Conservation (phyloP, 2,113 vertebrate species). For the Manacus vitellinus region DNA sequence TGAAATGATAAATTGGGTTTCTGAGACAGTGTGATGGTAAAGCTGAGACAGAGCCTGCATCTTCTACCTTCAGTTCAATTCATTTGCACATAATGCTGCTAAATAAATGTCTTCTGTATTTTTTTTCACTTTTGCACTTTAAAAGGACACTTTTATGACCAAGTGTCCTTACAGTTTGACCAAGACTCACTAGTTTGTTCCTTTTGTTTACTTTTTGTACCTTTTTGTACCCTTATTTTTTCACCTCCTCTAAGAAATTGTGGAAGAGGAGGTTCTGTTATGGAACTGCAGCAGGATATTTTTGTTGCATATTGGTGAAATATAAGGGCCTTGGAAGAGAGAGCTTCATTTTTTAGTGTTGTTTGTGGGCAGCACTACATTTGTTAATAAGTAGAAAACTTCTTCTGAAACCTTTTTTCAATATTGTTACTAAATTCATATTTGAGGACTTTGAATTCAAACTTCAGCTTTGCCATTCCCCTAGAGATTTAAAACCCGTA, state of each 20-base stretch:
- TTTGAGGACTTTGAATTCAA: background rate
- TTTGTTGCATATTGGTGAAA: background rate
- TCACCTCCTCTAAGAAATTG: background rate
- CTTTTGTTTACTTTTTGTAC: background rate
- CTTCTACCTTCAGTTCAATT: background rate
- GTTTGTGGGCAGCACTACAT: fast-evolving
- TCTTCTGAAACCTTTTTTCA: background rate
- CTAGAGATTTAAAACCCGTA: background rate
- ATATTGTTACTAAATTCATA: background rate
- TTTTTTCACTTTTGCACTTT: background rate
- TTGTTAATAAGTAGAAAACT: background rate
- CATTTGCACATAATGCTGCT: background rate
- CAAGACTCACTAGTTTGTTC: background rate
- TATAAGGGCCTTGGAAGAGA: background rate
- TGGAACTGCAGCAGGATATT: background rate
- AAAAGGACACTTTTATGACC: background rate
- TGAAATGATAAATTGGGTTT: background rate
- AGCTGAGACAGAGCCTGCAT: background rate
- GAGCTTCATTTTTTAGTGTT: background rate
- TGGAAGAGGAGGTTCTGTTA: background rate
- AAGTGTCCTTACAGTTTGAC: background rate
- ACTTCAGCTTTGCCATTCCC: background rate
- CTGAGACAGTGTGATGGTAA: background rate
- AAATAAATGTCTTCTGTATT: background rate
- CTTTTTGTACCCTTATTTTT: background rate